These are phyloP conservation scores for Sebastes fasciatus DNA, from an alignment of 2,113 vertebrate species.

Conservation along the genomic window DNA sequence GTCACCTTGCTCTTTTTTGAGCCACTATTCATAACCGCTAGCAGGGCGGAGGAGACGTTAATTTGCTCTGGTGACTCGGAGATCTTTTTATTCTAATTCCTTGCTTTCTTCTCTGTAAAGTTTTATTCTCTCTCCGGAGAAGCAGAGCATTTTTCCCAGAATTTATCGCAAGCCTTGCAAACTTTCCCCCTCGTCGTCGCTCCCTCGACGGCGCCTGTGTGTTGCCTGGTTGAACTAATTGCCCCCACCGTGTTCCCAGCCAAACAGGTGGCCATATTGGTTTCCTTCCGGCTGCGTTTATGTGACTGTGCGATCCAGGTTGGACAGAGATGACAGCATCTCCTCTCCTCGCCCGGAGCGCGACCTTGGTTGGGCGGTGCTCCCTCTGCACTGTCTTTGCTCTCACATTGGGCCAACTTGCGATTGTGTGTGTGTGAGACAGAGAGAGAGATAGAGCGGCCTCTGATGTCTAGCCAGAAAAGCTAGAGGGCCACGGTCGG, in stretches of 20 bases:
- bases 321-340: conserved; percentile 74
- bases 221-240: conserved; percentile 68
- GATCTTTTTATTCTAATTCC: conserved; percentile 20
- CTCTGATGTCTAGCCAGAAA: conserved; percentile 68
- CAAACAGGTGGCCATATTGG: conserved; percentile 75
- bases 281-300: conserved; percentile 69
- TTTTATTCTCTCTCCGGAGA: background rate
- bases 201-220: conserved; percentile 44
- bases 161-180: conserved; percentile 49
- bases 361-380: conserved; percentile 66
- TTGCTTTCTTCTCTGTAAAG: background rate
- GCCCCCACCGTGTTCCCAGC: conserved; percentile 56
- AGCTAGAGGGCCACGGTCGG: conserved; percentile 45
- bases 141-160: background rate
- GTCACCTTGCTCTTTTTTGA: conserved; percentile 39
- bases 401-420: conserved; percentile 64
- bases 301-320: conserved; percentile 55
- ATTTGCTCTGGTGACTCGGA: conserved; percentile 9
- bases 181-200: conserved; percentile 37
- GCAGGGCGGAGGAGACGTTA: background rate
- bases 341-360: conserved; percentile 57
- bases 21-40: conserved; percentile 11
- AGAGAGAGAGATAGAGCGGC: conserved; percentile 27
- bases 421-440: conserved; percentile 39
- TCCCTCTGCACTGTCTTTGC: conserved; percentile 57